Evolutionary conservation across 1,140 invertebrate species (phyloP).

Genomic region (Cataglyphis hispanica): DNA sequence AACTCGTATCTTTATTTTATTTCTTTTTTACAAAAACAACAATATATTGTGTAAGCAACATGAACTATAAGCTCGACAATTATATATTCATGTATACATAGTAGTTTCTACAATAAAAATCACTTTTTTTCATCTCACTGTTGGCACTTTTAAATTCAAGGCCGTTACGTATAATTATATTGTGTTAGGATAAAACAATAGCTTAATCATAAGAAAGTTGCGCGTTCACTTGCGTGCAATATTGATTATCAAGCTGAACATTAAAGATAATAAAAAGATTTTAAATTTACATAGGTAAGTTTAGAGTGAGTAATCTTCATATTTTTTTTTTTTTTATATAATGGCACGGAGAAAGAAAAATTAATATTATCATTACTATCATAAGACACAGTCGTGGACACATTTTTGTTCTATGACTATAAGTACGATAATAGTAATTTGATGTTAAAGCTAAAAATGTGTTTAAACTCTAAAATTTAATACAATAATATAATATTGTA

Average conservation of each 20-base stretch:
- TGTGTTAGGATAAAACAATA: not conserved
- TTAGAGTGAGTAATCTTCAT: not conserved
- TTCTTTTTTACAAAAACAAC: slow-evolving; percentile 44
- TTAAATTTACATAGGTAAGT: slow-evolving; percentile 13
- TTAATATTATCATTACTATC: slow-evolving; percentile 20
- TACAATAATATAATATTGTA: slow-evolving; percentile 2
- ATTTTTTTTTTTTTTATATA: slow-evolving; percentile 7
- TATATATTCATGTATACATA: not conserved
- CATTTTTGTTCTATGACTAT: slow-evolving; percentile 4
- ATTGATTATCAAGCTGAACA: not conserved
- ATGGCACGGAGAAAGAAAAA: not conserved
- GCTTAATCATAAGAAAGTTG: slow-evolving; percentile 10
- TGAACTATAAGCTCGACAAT: not conserved
- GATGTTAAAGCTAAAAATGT: not conserved
- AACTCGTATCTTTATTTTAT: slow-evolving; percentile 19
- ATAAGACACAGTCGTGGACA: not conserved
- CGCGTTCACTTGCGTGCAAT: not conserved
- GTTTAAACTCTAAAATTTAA: slow-evolving; percentile 7
- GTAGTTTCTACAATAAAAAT: not conserved
- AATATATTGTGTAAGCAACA: not conserved
- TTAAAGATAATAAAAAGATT: not conserved
- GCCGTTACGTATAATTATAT: no score
- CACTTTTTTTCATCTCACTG: not conserved
- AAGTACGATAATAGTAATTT: not conserved
- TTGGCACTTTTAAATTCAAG: not conserved